These are phyloP conservation scores for Muricea muricata DNA, from an alignment of 92 coral and sea anemone genomes.

Conservation along the genomic window DNA sequence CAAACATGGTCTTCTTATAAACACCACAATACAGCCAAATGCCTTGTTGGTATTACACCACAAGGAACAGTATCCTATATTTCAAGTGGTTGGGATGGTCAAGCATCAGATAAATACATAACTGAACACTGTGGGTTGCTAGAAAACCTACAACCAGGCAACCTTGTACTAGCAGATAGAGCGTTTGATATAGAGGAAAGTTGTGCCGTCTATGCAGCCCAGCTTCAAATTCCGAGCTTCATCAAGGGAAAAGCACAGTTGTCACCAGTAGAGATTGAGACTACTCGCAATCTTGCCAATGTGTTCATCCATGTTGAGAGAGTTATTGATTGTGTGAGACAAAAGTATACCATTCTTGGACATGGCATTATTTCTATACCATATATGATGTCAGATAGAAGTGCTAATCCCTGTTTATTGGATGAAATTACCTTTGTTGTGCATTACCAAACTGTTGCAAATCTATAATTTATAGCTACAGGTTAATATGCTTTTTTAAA, in stretches of 20 bases:
- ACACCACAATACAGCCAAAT: conserved; percentile 40
- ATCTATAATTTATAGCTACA: neutral
- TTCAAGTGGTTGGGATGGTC: conserved; percentile 70
- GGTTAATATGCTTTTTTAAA: neutral
- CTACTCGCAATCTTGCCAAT: conserved; percentile 66
- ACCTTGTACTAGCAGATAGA: conserved; percentile 61
- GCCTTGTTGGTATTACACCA: conserved; percentile 49
- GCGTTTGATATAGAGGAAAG: conserved; percentile 67
- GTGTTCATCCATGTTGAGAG: conserved; percentile 72
- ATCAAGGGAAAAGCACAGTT: conserved; percentile 65
- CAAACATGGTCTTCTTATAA: conserved; percentile 48
- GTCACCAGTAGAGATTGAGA: conserved; percentile 55
- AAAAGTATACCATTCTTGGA: conserved; percentile 70
- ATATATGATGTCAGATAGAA: conserved; percentile 60
- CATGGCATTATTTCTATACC: conserved; percentile 56
- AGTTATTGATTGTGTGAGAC: conserved; percentile 63
- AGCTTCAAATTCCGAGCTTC: conserved; percentile 54
- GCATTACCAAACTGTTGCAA: conserved; percentile 76
- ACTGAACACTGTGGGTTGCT: conserved; percentile 74
- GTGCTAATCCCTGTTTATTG: conserved; percentile 50
- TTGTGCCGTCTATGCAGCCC: conserved; percentile 57
- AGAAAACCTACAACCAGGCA: conserved; percentile 66
- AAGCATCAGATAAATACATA: conserved; percentile 62
- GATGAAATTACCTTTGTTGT: conserved; percentile 73
- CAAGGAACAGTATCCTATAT: conserved; percentile 75